A percentile compares a stretch with the other conserved stretches of the same genome.
Conservation (phyloP, 2,888 invertebrate genomes). For the Zaprionus obscuricornis region DNA sequence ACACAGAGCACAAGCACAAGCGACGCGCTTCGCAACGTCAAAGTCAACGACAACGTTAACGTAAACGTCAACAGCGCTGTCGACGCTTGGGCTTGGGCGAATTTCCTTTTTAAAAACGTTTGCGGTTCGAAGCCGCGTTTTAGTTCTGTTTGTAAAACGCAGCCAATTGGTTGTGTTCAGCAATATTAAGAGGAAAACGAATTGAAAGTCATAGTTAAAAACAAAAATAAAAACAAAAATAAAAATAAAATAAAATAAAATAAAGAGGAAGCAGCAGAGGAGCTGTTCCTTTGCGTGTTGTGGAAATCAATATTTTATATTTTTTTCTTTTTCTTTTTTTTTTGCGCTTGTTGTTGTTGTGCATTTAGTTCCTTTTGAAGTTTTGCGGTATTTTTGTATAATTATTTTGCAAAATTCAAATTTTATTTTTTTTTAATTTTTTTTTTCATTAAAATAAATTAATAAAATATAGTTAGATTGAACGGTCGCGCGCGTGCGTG, state of each 20-base stretch:
- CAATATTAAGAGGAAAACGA: constrained; percentile 10
- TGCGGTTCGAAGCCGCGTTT: constrained; percentile 60
- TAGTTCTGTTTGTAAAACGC: constrained; percentile 81
- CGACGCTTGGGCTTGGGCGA: constrained; percentile 58
- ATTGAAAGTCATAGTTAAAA: too few relatives aligned
- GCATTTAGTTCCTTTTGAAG: too few relatives aligned
- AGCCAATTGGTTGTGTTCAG: constrained; percentile 73
- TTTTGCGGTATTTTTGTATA: too few relatives aligned
- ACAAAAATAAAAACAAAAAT: constrained; percentile 3
- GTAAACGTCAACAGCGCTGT: constrained; percentile 22
- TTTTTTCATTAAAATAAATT: not conserved
- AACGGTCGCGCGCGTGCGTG: constrained; percentile 14
- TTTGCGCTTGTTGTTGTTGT: not conserved
- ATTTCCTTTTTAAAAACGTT: constrained; percentile 68
- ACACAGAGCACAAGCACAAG: constrained; percentile 14
- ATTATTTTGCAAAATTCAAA: too few relatives aligned
- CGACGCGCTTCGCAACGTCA: not conserved
- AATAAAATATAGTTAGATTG: not conserved
- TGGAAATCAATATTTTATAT: not conserved
- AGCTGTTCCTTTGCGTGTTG: constrained; percentile 6
- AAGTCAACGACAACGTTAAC: constrained; percentile 21
- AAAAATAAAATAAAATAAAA: too few relatives aligned
- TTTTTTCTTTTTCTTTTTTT: not conserved
- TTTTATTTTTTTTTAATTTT: not conserved
- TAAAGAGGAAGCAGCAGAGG: not conserved